These are phyloP conservation scores for Andrena marginata DNA, from an alignment of 2,888 invertebrate species.

Conservation along the genomic window DNA sequence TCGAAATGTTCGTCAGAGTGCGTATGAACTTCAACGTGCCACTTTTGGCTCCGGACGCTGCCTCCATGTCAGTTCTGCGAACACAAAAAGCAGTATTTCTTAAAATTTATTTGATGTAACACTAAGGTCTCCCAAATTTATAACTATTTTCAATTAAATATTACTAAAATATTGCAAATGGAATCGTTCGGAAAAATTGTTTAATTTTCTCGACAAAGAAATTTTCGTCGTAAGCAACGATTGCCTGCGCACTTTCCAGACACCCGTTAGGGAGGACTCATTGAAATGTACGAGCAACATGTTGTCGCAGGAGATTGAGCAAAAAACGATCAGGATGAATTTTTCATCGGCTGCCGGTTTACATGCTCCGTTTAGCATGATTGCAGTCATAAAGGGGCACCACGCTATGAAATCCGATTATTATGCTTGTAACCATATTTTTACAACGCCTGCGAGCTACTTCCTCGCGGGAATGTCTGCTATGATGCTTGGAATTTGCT, in stretches of 20 bases:
- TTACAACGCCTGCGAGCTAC: constrained; percentile 21
- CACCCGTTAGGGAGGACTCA: constrained; percentile 42
- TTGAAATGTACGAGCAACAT: constrained; percentile 54
- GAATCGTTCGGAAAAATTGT: not conserved
- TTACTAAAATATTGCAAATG: not conserved
- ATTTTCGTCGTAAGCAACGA: not conserved
- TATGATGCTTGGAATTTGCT: constrained; percentile 11
- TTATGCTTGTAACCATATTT: constrained; percentile 45
- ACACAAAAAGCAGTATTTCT: not conserved
- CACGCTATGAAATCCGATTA: constrained; percentile 53
- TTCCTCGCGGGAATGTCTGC: constrained; percentile 6
- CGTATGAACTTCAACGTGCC: constrained; percentile 86
- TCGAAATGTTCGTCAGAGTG: constrained; percentile 87
- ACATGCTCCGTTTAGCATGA: constrained; percentile 61
- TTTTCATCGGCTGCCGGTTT: constrained; percentile 50
- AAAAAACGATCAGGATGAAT: constrained; percentile 37
- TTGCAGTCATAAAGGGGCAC: constrained; percentile 29
- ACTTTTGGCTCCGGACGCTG: constrained; percentile 72
- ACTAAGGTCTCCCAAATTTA: not conserved
- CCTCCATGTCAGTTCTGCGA: constrained; percentile 70
- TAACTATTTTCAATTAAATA: not conserved
- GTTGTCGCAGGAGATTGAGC: constrained; percentile 53
- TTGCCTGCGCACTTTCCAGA: not conserved
- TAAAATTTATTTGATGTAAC: too few relatives aligned
- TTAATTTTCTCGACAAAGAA: not conserved